A percentile compares a stretch with the other conserved stretches of the same genome.
These are phyloP conservation scores for Sapajus apella DNA, from an alignment of 2,113 vertebrate species.

Conservation along the genomic window DNA sequence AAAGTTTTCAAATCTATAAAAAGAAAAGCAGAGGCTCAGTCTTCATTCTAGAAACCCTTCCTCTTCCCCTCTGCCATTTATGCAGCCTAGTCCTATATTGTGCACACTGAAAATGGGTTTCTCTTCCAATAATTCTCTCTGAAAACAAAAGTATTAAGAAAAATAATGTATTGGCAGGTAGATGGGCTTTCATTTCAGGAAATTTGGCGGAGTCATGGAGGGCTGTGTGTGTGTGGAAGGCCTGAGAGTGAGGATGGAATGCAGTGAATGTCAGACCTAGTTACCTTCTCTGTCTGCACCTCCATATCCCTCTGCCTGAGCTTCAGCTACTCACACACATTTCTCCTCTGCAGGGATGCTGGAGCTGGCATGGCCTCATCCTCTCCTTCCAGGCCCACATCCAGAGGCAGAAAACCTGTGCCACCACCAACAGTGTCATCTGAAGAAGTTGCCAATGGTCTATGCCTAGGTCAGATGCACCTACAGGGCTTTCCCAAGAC, in stretches of 20 bases:
- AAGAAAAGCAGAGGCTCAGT: conserved; percentile 50
- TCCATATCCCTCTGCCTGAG: too few species aligned
- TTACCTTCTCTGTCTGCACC: neutral
- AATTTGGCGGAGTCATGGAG: neutral
- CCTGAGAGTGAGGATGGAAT: accelerated
- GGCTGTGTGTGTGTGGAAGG: too few species aligned
- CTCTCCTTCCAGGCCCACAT: neutral
- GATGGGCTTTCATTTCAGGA: neutral
- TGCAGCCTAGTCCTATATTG: neutral
- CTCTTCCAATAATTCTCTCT: neutral
- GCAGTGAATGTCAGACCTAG: too few species aligned
- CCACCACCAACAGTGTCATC: neutral
- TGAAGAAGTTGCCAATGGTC: neutral
- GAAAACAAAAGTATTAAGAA: neutral
- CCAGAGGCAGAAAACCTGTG: neutral
- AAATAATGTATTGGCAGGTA: neutral
- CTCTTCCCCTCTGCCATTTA: neutral
- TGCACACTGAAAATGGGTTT: neutral
- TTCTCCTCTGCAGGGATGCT: neutral
- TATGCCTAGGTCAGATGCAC: neutral
- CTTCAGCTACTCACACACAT: neutral
- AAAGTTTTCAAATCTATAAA: conserved; percentile 61
- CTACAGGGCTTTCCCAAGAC: accelerated
- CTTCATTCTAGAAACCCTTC: neutral
- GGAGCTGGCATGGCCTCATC: too few species aligned